Evolutionary conservation across 2,797 vertebrate species (phyloP).

Genomic region (Loris lydekkerianus): DNA sequence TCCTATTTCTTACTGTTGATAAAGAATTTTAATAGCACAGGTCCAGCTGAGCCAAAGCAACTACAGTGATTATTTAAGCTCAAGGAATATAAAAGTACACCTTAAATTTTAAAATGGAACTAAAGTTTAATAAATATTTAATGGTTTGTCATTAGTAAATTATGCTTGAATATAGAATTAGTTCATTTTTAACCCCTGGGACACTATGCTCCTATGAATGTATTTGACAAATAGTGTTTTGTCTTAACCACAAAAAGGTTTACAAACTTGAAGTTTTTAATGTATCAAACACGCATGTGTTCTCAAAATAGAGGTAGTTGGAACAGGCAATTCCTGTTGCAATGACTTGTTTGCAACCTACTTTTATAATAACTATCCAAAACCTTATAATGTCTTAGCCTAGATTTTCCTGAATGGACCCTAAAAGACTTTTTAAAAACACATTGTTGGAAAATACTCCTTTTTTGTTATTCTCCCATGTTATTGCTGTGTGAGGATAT

Average conservation of each 20-base stretch:
- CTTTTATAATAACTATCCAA: not conserved
- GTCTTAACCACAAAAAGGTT: not conserved
- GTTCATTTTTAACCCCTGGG: constrained; percentile 28
- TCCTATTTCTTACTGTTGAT: constrained; percentile 19
- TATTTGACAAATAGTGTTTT: constrained; percentile 1
- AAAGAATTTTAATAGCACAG: constrained; percentile 7
- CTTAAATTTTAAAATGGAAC: constrained; percentile 67
- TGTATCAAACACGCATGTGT: not conserved
- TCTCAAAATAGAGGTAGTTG: constrained; percentile 16
- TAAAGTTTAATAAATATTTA: constrained; percentile 56
- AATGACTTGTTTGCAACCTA: not conserved
- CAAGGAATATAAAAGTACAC: constrained; percentile 41
- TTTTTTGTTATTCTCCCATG: not conserved
- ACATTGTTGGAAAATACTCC: not conserved
- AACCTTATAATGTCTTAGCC: not conserved
- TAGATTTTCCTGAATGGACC: not conserved
- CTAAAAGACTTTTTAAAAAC: not conserved
- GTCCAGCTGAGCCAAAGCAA: constrained; percentile 43
- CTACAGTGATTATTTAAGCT: constrained; percentile 29
- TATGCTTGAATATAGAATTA: not conserved
- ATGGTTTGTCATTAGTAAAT: constrained; percentile 56
- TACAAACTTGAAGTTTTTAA: constrained; percentile 21
- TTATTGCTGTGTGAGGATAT: not conserved
- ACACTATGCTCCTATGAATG: not conserved
- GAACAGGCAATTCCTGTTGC: not conserved